These are phyloP conservation scores for Hylomyscus alleni DNA, from an alignment of 2,797 vertebrate species.

Conservation along the genomic window DNA sequence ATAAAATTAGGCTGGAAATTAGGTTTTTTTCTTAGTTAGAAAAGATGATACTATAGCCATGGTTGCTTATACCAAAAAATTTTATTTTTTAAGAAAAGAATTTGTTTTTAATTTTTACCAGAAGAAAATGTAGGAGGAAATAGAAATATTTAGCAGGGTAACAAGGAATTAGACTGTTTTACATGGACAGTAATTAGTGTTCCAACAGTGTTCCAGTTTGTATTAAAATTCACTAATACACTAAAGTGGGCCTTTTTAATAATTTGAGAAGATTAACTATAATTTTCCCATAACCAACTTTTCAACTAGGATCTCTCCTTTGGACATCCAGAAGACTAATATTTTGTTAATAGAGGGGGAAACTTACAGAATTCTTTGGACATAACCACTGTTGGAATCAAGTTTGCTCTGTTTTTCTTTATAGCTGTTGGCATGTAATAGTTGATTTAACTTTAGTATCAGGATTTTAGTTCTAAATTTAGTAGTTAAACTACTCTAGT, in stretches of 20 bases:
- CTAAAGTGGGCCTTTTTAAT: slow-evolving; percentile 56
- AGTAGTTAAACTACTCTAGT: slow-evolving; percentile 46
- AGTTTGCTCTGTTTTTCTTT: slow-evolving; percentile 72
- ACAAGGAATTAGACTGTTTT: slow-evolving; percentile 4
- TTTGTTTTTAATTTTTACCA: not conserved
- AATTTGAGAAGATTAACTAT: slow-evolving; percentile 59
- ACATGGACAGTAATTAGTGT: slow-evolving; percentile 3
- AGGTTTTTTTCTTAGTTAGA: slow-evolving; percentile 38
- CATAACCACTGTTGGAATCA: slow-evolving; percentile 64
- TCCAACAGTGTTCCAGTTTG: not conserved
- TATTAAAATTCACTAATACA: slow-evolving; percentile 6
- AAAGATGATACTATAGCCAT: slow-evolving; percentile 40
- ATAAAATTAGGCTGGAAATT: slow-evolving; percentile 34
- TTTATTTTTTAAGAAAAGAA: not conserved
- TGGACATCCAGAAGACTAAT: slow-evolving; percentile 55
- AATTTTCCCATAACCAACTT: slow-evolving; percentile 54
- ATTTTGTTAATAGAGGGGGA: slow-evolving; percentile 43
- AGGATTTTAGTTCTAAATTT: slow-evolving; percentile 66
- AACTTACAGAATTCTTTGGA: slow-evolving; percentile 34
- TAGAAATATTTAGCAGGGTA: slow-evolving; percentile 41
- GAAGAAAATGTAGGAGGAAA: slow-evolving; percentile 51
- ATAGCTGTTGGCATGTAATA: slow-evolving; percentile 55
- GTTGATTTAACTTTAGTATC: slow-evolving; percentile 60
- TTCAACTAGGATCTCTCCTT: slow-evolving; percentile 49
- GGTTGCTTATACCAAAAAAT: slow-evolving; percentile 20